Conservation (phyloP, 2,113 vertebrate genomes). For the Hippocampus mohnikei region DNA sequence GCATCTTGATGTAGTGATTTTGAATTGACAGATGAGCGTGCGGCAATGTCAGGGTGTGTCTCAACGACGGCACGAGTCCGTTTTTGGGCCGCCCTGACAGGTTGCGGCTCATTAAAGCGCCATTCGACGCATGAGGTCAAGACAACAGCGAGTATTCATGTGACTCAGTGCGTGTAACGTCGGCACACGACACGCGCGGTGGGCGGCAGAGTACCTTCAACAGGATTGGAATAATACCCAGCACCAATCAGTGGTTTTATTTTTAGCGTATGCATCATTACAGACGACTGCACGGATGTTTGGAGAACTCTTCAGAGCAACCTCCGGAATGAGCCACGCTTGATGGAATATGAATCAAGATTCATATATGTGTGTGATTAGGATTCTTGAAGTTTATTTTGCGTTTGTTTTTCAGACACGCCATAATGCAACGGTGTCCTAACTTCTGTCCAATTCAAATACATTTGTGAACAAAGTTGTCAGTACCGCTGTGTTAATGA, state of each 20-base stretch:
- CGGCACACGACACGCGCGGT: conserved; percentile 11
- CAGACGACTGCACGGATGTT: conserved; percentile 23
- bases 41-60: conserved; percentile 27
- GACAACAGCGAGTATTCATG: conserved; percentile 36
- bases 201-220: conserved; percentile 1
- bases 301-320: conserved; percentile 47
- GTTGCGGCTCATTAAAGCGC: conserved; percentile 60
- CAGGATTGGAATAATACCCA: conserved; percentile 29
- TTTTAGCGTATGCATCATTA: conserved; percentile 53
- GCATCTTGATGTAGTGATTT: conserved; percentile 12
- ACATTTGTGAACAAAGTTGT: too few relatives aligned
- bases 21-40: conserved; percentile 11
- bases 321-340: conserved; percentile 32
- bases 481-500: too few relatives aligned
- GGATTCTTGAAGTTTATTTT: conserved; percentile 16
- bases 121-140: conserved; percentile 58
- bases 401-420: too few relatives aligned
- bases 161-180: conserved; percentile 17
- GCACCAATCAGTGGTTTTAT: conserved; percentile 45
- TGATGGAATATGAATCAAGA: conserved; percentile 29
- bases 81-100: conserved; percentile 55
- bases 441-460: too few relatives aligned
- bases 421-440: too few relatives aligned
- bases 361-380: conserved; percentile 19
- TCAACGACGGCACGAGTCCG: conserved; percentile 38